These are phyloP conservation scores for Sardina pilchardus DNA, from an alignment of 2,113 vertebrate genomes.

Conservation along the genomic window DNA sequence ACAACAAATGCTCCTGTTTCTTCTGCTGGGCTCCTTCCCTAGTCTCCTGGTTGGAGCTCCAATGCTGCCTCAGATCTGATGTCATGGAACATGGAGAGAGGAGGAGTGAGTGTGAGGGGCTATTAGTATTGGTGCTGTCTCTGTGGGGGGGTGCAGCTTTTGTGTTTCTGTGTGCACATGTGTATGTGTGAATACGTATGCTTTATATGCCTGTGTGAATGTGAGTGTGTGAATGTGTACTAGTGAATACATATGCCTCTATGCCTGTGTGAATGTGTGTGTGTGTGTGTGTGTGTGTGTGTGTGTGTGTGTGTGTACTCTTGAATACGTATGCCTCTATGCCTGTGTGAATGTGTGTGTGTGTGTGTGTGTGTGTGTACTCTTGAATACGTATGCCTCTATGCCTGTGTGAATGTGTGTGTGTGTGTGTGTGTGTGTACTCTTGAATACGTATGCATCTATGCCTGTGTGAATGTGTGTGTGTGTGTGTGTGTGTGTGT, in stretches of 20 bases:
- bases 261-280: too few species aligned
- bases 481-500: not conserved
- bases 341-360: not conserved
- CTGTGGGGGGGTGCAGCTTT: too few species aligned
- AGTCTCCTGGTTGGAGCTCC: not conserved
- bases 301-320: too few species aligned
- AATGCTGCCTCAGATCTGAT: not conserved
- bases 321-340: too few species aligned
- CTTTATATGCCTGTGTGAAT: too few species aligned
- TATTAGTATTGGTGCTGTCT: too few species aligned
- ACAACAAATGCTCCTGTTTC: not conserved
- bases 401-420: too few species aligned
- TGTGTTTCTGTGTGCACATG: too few species aligned
- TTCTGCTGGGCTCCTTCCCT: not conserved
- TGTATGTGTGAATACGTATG: too few species aligned
- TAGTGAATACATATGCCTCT: not conserved
- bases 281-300: not conserved
- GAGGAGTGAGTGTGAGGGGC: too few species aligned
- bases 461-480: not conserved
- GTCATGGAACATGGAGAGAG: not conserved
- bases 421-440: not conserved
- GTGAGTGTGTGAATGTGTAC: too few species aligned
- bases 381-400: too few species aligned
- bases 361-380: not conserved
- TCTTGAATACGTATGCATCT: not conserved